phyloP scores from a whole-genome alignment of 2,797 vertebrate species.

The Rhinichthys osculus region DNA sequence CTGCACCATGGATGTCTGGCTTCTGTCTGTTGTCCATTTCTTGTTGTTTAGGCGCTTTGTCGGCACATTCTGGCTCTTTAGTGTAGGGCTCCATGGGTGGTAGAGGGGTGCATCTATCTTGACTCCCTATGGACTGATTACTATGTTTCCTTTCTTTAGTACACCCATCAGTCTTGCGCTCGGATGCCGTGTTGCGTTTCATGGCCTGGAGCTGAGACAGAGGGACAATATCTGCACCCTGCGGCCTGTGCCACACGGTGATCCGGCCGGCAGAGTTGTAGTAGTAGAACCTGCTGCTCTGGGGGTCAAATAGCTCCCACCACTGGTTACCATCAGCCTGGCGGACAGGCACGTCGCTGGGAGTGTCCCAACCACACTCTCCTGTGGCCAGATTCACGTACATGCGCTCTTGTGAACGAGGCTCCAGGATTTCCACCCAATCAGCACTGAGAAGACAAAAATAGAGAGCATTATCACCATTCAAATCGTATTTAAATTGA shows the following conservation, averaged over 20 bases:
- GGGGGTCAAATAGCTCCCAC: constrained; percentile 92
- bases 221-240: constrained; percentile 88
- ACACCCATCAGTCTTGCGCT: constrained; percentile 60
- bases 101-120: constrained; percentile 74
- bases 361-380: constrained; percentile 90
- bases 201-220: constrained; percentile 90
- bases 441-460: constrained; percentile 78
- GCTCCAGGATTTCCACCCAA: constrained; percentile 94
- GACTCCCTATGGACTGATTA: constrained; percentile 72
- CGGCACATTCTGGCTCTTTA: constrained; percentile 59
- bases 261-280: constrained; percentile 86
- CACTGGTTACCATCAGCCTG: constrained; percentile 90
- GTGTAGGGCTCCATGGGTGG: constrained; percentile 69
- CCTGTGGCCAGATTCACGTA: constrained; percentile 88
- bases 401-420: constrained; percentile 89
- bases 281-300: constrained; percentile 91
- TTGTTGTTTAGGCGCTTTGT: constrained; percentile 61
- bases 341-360: constrained; percentile 80
- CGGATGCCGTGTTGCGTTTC: constrained; percentile 81
- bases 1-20: constrained; percentile 65
- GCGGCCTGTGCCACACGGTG: constrained; percentile 91
- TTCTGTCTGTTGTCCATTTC: constrained; percentile 66
- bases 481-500: neutral
- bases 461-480: neutral
- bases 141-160: constrained; percentile 64